Conservation (phyloP, 2,113 vertebrate species). For the Gallinago undulata region DNA sequence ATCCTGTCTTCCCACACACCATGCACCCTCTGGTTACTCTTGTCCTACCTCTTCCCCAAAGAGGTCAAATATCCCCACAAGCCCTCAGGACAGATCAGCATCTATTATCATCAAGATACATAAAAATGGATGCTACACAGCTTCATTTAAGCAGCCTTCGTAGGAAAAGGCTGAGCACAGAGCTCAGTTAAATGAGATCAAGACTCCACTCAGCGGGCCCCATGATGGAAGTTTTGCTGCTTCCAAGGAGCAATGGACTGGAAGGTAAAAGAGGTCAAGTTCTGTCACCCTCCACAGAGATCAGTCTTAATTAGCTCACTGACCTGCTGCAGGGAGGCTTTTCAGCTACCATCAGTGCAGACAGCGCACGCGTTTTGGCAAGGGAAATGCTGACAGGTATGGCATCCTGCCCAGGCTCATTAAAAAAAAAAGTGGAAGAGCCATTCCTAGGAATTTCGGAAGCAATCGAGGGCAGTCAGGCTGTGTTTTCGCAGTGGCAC, state of each 20-base stretch:
- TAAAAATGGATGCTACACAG: background rate
- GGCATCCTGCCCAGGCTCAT: background rate
- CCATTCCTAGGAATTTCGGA: background rate
- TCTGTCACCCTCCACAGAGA: background rate
- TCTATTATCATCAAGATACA: background rate
- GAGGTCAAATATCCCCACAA: background rate
- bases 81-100: background rate
- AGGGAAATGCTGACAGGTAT: background rate
- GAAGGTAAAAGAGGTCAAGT: background rate
- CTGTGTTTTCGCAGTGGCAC: background rate
- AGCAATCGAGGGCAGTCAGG: background rate
- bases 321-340: background rate
- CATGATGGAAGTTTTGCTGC: background rate
- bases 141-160: background rate
- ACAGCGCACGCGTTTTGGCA: background rate
- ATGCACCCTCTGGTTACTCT: background rate
- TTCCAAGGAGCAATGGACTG: background rate
- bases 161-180: background rate
- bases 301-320: background rate
- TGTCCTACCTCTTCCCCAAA: background rate
- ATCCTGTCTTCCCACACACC: background rate
- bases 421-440: background rate
- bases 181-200: background rate
- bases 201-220: background rate
- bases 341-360: background rate